phyloP scores from a whole-genome alignment of 1,140 invertebrate species.

The Diachasma alloeum region DNA sequence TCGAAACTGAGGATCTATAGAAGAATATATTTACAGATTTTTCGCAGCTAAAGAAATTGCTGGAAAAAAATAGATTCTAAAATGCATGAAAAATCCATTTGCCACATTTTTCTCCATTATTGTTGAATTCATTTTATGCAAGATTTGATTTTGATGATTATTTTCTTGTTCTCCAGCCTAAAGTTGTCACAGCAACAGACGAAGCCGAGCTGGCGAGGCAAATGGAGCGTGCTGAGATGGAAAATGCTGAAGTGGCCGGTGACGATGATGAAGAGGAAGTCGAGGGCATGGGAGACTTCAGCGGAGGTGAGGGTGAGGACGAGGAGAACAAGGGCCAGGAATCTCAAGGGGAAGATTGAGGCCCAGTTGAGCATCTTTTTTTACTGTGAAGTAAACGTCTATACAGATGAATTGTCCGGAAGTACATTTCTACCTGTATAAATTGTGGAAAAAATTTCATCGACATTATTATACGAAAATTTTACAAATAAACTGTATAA shows the following conservation, averaged over 20 bases:
- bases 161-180: constrained; percentile 73
- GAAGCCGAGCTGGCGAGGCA: constrained; percentile 93
- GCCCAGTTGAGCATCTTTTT: not conserved
- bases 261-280: constrained; percentile 88
- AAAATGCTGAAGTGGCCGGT: constrained; percentile 92
- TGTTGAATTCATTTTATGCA: no score
- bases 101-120: not conserved
- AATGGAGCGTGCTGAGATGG: constrained; percentile 91
- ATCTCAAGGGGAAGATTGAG: constrained; percentile 51
- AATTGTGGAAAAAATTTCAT: not conserved
- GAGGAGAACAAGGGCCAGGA: constrained; percentile 47
- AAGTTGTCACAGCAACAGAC: constrained; percentile 97
- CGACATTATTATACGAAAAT: constrained; percentile 29
- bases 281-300: constrained; percentile 68
- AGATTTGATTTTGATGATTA: not conserved
- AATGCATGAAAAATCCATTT: no score
- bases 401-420: not conserved
- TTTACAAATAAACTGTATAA: constrained; percentile 42
- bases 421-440: not conserved
- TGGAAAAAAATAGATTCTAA: no score
- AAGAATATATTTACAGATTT: no score
- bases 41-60: no score
- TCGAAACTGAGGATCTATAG: no score
- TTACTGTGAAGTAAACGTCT: not conserved
- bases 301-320: constrained; percentile 61